phyloP scores from a whole-genome alignment of 1,140 invertebrate genomes.

The Calliphora vicina region DNA sequence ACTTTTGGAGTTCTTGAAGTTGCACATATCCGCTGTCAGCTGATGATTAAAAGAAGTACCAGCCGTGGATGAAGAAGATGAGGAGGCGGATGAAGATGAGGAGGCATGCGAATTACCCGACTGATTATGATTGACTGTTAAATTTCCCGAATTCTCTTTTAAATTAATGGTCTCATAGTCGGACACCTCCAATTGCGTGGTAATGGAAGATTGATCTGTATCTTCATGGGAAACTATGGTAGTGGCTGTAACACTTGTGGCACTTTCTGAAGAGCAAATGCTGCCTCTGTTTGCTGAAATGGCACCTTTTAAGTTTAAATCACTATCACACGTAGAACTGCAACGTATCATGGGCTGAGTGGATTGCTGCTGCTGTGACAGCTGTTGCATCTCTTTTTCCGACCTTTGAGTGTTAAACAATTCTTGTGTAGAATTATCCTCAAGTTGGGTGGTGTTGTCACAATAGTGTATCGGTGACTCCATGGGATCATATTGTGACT shows the following conservation, averaged over 20 bases:
- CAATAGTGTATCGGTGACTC: slow-evolving; percentile 59
- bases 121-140: background rate
- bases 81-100: slow-evolving; percentile 34
- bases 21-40: slow-evolving; percentile 61
- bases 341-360: slow-evolving; percentile 51
- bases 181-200: slow-evolving; percentile 1
- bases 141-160: background rate
- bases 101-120: background rate
- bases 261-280: slow-evolving; percentile 37
- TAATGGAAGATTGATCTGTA: slow-evolving; percentile 30
- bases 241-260: slow-evolving; percentile 38
- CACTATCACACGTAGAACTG: slow-evolving; percentile 57
- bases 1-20: slow-evolving; percentile 62
- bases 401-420: slow-evolving; percentile 27
- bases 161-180: slow-evolving; percentile 8
- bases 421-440: slow-evolving; percentile 50
- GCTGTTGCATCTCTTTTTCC: slow-evolving; percentile 31
- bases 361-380: slow-evolving; percentile 35
- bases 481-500: slow-evolving; percentile 40
- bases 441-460: slow-evolving; percentile 55
- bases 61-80: slow-evolving; percentile 31
- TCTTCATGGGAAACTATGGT: slow-evolving; percentile 19
- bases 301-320: slow-evolving; percentile 51
- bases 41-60: slow-evolving; percentile 58
- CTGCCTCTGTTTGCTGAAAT: slow-evolving; percentile 29